These are phyloP conservation scores for Zosterops japonicus DNA, from an alignment of 2,113 vertebrate genomes.

Conservation along the genomic window DNA sequence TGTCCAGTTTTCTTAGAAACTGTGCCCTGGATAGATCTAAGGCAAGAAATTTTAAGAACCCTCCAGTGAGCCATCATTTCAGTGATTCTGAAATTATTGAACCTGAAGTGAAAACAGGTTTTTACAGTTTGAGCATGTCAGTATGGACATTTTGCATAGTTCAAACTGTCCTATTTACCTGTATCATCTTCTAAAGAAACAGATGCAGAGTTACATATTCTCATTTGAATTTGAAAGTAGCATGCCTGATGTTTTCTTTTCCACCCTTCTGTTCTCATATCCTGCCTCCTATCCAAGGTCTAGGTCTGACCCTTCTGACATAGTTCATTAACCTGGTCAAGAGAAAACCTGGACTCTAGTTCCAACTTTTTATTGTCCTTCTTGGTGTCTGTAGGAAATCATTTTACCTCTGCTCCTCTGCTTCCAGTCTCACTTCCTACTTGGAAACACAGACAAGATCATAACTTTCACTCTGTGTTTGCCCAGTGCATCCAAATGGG, in stretches of 20 bases:
- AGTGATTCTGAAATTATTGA: not conserved
- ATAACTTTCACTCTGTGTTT: not conserved
- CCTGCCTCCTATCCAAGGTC: not conserved
- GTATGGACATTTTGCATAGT: not conserved
- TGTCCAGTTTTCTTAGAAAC: not conserved
- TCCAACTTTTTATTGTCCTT: not conserved
- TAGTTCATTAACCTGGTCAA: not conserved
- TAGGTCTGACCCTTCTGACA: not conserved
- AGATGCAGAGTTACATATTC: not conserved
- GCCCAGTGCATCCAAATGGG: not conserved
- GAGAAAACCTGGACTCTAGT: not conserved
- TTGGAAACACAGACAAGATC: not conserved
- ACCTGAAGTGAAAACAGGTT: not conserved
- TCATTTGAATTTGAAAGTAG: not conserved
- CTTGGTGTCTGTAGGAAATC: not conserved
- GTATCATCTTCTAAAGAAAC: not conserved
- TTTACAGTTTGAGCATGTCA: not conserved
- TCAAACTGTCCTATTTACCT: not conserved
- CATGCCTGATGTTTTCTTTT: not conserved
- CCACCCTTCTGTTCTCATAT: not conserved
- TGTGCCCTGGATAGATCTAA: not conserved
- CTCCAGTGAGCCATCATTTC: not conserved
- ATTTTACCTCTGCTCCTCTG: not conserved
- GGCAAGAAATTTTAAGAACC: not conserved
- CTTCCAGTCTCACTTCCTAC: not conserved